Evolutionary conservation across 1,140 invertebrate genomes (phyloP).

Genomic region (Brachionus rubens): DNA sequence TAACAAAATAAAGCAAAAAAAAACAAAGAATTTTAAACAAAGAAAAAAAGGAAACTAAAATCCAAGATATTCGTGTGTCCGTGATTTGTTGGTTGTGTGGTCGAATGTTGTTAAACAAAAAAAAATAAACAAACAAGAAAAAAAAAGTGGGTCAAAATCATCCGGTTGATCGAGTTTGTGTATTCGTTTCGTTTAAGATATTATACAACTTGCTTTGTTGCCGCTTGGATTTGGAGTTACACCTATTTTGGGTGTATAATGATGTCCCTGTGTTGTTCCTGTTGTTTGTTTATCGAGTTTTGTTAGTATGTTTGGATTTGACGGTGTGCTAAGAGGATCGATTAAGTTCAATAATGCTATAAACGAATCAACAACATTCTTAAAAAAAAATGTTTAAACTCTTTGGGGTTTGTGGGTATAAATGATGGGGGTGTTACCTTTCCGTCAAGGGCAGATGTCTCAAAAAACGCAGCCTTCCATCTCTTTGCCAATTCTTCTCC

Average conservation of each 20-base stretch:
- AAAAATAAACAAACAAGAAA: too few relatives aligned
- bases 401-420: too few relatives aligned
- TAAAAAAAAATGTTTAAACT: neutral
- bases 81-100: too few relatives aligned
- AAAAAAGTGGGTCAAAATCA: neutral
- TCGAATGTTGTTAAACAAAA: too few relatives aligned
- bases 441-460: conserved; percentile 37
- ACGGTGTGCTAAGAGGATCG: neutral
- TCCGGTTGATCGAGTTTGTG: neutral
- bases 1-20: neutral
- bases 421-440: conserved; percentile 3
- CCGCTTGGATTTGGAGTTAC: neutral
- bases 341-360: conserved; percentile 3
- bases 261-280: neutral
- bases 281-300: neutral
- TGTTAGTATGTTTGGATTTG: neutral
- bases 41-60: too few relatives aligned
- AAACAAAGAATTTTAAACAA: too few relatives aligned
- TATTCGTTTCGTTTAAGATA: neutral
- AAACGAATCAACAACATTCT: conserved; percentile 11
- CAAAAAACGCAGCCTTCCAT: neutral
- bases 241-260: neutral
- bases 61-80: neutral
- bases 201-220: neutral
- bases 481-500: neutral